Percentiles rank a stretch among this genome's conserved stretches.
Evolutionary conservation across 1,140 invertebrate genomes (phyloP).

Genomic region (Ceratitis capitata): DNA sequence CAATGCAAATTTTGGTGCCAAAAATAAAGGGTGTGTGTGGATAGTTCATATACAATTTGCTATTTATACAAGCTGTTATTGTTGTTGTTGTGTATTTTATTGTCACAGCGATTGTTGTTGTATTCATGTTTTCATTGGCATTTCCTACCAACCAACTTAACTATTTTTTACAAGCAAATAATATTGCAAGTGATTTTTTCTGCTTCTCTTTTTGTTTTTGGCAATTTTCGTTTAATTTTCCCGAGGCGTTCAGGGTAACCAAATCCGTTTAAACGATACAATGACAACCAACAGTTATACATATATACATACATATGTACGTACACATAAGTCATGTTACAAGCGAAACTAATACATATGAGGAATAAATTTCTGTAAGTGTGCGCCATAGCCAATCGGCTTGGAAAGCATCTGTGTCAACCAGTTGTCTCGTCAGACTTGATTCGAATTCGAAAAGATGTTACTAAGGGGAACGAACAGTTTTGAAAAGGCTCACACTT

Average conservation of each 20-base stretch:
- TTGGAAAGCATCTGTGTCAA: neutral
- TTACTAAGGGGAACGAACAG: no score
- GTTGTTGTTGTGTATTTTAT: conserved; percentile 4
- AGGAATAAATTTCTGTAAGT: neutral
- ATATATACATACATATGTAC: no score
- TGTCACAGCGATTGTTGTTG: conserved; percentile 2
- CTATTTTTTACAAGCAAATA: neutral
- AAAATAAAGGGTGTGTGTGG: neutral
- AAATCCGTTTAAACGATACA: conserved; percentile 45
- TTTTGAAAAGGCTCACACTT: no score
- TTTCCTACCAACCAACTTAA: conserved; percentile 12
- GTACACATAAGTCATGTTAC: no score
- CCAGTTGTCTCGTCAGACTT: neutral
- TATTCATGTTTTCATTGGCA: conserved; percentile 15
- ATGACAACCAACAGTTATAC: conserved; percentile 26
- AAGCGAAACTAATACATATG: conserved; percentile 16
- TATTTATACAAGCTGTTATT: neutral
- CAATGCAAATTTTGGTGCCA: neutral
- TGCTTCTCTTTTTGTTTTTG: neutral
- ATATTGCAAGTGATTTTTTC: no score
- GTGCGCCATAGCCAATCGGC: neutral
- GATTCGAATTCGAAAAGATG: neutral
- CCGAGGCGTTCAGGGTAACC: conserved; percentile 44
- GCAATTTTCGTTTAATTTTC: conserved; percentile 41
- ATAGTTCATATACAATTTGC: neutral